Conservation (phyloP, 2,797 vertebrate genomes). For the Calcarius lapponicus region DNA sequence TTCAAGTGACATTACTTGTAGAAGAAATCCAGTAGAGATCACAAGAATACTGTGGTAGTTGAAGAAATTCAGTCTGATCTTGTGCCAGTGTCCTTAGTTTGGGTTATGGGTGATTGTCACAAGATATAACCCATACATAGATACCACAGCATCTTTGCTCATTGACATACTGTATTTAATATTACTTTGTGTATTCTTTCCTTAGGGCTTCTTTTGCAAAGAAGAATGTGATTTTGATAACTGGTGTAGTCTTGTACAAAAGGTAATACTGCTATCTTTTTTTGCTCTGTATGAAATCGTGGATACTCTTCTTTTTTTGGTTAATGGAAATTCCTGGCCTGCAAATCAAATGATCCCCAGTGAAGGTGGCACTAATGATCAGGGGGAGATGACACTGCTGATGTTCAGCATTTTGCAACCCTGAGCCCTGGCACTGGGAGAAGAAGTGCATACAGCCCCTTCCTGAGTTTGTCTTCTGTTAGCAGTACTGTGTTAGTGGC, state of each 20-base stretch:
- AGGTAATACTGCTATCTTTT: slow-evolving; percentile 70
- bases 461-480: neutral
- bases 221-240: slow-evolving; percentile 88
- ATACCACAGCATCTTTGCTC: neutral
- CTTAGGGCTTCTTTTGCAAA: slow-evolving; percentile 88
- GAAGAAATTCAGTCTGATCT: neutral
- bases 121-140: neutral
- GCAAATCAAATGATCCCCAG: neutral
- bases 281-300: neutral
- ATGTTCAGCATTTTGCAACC: neutral
- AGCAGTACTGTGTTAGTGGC: neutral
- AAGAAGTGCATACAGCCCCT: neutral
- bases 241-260: slow-evolving; percentile 86
- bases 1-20: slow-evolving; percentile 9
- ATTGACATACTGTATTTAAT: neutral
- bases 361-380: neutral
- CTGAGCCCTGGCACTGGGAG: neutral
- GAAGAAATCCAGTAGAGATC: neutral
- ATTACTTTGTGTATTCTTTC: neutral
- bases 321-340: neutral
- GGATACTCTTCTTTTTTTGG: neutral
- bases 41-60: neutral
- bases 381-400: neutral
- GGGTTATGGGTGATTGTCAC: neutral
- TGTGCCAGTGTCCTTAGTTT: neutral